Base-by-base conservation (phyloP, 2,113 vertebrate species). In the Pithys albifrons region DNA sequence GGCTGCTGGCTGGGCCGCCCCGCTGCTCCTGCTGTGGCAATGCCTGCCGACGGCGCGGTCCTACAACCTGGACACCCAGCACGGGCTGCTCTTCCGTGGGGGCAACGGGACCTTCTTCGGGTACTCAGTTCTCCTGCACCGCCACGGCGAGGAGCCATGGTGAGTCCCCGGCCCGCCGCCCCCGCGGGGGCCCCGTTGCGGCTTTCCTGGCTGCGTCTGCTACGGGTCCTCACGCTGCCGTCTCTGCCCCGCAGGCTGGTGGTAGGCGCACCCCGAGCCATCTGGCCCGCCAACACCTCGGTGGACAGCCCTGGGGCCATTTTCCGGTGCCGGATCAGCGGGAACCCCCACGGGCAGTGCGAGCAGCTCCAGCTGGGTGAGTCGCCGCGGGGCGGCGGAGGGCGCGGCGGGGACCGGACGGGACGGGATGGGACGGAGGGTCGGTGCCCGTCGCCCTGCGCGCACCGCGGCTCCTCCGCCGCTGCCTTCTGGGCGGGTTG, bases 81-180 rank as follows among this genome's bases (percentile, higher is more conserved):
- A 98, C 92, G 95, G 98, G 48, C 84, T 99, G 94, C 88, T 98
- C 41, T 99, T 98, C 93, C 83, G 28, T 2, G 99, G 99, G 9
- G 90, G 91, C 9, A 58, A 89, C 9, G 96, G 97, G 74, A 98
- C 99, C 35, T 70, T 99, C 57, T 99, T 99, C 73, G 99, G 99
- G 33, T 99, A 99, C 94, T 99, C 99, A 1, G 99, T 99, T 45
- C 95, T 99, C 70, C 97, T 99, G 94, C 99, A 99, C 96, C 69
- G 97, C n/a, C 96, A 98, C 64, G 96, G 94, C 78, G 33, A 81
- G 19, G 95, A 98, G 29, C 97, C 96, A n/a, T 99, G 99, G 99
- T 99, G 94, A 98, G 98, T 96, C 3, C 45, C 19, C 31, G 35
- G 48, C 49, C n/a, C 59, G 41, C 55, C 45, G 17, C 33, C 28